Evolutionary conservation across 2,797 vertebrate species (phyloP), one percentile per base, ranked within the genome.

Genomic region (Naso thynnoides): DNA sequence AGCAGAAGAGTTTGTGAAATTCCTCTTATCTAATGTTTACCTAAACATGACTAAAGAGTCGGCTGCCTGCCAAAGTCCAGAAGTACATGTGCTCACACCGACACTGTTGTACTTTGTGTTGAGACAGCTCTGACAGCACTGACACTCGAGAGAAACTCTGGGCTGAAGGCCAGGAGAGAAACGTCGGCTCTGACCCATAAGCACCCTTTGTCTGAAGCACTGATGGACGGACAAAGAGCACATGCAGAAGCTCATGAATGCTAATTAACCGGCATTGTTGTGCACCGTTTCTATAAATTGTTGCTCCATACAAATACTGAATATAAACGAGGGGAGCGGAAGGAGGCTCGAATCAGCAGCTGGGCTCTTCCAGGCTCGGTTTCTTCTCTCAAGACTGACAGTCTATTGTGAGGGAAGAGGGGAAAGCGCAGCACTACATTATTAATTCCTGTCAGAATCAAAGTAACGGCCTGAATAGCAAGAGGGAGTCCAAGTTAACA

Each of bases 181-280:
- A 54, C 59, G 69, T 66, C 58, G 38, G 21, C 76, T 79, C 66
- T 56, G 78, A 83, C 81, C 78, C 68, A 87, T 74, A 88, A 87
- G 79, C 64, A n/a, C 68, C 50, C 86, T 89, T 89, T 91, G 86
- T 90, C 74, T 75, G 70, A 71, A 79, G 79, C 63, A 4, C 81
- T 86, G 89, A 91, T 75, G 82, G 83, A 85, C 86, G 73, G 89
- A 94, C 90, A 93, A 93, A 92, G 76, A 84, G 77, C 78, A 69
- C 83, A 80, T 18, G 70, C 87, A 81, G 60, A 78, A 70, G 73
- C 81, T 78, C 71, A 73, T 90, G 89, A 90, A 89, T 92, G 76
- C 78, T 89, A 90, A 93, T 88, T 83, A 89, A 86, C 79, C 57
- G 61, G 61, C 76, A 86, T 91, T 93, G 89, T 93, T 82, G 67